phyloP scores from a whole-genome alignment of 2,113 vertebrate genomes.

The Trachemys scripta region DNA sequence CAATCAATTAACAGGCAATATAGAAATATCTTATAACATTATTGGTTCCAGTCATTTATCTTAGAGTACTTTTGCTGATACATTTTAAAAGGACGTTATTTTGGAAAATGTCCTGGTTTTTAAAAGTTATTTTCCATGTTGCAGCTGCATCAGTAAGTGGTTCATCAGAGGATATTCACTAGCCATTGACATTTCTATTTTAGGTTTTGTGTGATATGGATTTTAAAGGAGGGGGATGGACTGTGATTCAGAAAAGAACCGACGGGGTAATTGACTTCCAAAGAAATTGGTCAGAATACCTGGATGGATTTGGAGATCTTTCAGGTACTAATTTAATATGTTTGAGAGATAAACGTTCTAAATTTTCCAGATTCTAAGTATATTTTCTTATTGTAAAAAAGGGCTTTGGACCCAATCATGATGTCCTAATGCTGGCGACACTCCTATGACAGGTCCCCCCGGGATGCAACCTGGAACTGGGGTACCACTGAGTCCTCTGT shows the following conservation, averaged over 20 bases:
- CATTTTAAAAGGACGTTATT: not conserved
- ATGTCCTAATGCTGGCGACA: not conserved
- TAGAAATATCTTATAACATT: not conserved
- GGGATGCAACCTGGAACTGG: no score
- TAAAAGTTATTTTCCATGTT: not conserved
- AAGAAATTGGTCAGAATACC: constrained; percentile 88
- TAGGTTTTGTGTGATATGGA: constrained; percentile 97
- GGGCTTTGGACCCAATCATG: not conserved
- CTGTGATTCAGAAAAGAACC: constrained; percentile 89
- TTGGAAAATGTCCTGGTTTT: constrained; percentile 7
- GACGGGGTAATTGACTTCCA: constrained; percentile 88
- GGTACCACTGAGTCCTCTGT: no score
- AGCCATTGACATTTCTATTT: constrained; percentile 1
- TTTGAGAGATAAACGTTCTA: not conserved
- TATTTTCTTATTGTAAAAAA: not conserved
- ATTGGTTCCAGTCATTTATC: not conserved
- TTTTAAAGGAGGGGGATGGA: constrained; percentile 94
- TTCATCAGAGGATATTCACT: not conserved
- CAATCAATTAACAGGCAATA: not conserved
- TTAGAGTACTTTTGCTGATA: not conserved
- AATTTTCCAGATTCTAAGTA: not conserved
- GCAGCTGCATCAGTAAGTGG: not conserved
- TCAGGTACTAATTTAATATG: constrained; percentile 82
- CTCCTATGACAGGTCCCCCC: not conserved
- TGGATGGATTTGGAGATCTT: constrained; percentile 91